Evolutionary conservation across 2,888 invertebrate genomes (phyloP).

Genomic region (Willowsia nigromaculata): DNA sequence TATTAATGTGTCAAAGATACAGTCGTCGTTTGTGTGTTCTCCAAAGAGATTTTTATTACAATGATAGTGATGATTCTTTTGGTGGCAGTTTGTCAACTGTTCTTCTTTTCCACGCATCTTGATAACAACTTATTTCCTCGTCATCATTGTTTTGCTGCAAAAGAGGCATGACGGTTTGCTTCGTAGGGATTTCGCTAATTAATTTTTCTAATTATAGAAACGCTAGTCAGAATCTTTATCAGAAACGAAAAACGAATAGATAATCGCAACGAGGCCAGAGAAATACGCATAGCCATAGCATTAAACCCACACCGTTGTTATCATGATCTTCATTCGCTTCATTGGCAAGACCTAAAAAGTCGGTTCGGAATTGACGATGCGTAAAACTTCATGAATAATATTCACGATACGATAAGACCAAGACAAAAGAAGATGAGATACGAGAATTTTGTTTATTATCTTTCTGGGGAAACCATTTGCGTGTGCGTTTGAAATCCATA

Average conservation of each 20-base stretch:
- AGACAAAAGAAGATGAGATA: neutral
- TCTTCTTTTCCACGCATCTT: conserved; percentile 48
- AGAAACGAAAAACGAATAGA: neutral
- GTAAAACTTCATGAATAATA: conserved; percentile 25
- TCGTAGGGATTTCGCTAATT: neutral
- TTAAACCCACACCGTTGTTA: too few species aligned
- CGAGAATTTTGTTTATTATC: conserved; percentile 10
- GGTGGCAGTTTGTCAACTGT: conserved; percentile 65
- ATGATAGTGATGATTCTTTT: conserved; percentile 23
- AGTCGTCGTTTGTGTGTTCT: conserved; percentile 28
- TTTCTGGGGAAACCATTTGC: neutral
- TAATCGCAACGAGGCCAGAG: neutral
- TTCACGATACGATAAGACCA: neutral
- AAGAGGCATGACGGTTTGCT: conserved; percentile 47
- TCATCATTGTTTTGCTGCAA: conserved; percentile 51
- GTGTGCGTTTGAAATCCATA: too few species aligned
- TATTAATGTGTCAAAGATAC: conserved; percentile 49
- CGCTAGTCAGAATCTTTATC: neutral
- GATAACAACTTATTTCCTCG: conserved; percentile 39
- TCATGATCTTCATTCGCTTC: neutral
- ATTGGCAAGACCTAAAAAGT: conserved; percentile 14
- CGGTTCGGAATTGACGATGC: neutral
- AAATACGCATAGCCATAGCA: too few species aligned
- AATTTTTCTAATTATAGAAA: conserved; percentile 65
- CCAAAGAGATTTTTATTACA: conserved; percentile 21